phyloP scores from a whole-genome alignment of 2,888 invertebrate species.

The Onthophagus sagittarius region DNA sequence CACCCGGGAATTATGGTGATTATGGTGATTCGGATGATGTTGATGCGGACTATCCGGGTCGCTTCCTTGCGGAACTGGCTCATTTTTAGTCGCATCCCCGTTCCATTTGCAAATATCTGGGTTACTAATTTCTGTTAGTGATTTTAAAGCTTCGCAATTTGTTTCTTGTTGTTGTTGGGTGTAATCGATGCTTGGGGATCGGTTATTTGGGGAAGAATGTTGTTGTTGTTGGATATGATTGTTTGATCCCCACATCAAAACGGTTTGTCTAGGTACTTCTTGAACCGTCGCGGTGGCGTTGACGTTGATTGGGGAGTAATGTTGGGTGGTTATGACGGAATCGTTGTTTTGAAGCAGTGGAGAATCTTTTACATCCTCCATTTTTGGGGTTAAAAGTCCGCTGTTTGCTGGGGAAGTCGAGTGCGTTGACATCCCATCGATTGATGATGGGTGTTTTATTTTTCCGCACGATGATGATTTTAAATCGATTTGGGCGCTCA shows the following conservation, averaged over 20 bases:
- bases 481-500: constrained; percentile 39
- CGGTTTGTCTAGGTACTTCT: constrained; percentile 77
- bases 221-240: constrained; percentile 35
- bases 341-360: constrained; percentile 38
- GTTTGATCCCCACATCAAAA: constrained; percentile 83
- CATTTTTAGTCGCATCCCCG: constrained; percentile 39
- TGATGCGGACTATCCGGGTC: constrained; percentile 46
- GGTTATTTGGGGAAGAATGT: constrained; percentile 34
- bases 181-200: constrained; percentile 39
- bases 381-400: constrained; percentile 57
- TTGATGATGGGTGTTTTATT: constrained; percentile 44
- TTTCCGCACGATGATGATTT: constrained; percentile 40
- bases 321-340: constrained; percentile 39
- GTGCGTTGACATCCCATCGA: constrained; percentile 56
- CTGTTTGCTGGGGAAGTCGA: constrained; percentile 61
- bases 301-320: constrained; percentile 42
- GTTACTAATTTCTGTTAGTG: constrained; percentile 42
- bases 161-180: constrained; percentile 29
- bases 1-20: constrained; percentile 47
- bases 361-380: constrained; percentile 58
- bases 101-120: constrained; percentile 47
- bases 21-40: constrained; percentile 41
- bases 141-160: constrained; percentile 41
- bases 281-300: constrained; percentile 35
- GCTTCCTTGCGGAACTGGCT: constrained; percentile 35